Evolutionary conservation across 2,113 vertebrate genomes (phyloP).

Genomic region (Taxidea taxus): DNA sequence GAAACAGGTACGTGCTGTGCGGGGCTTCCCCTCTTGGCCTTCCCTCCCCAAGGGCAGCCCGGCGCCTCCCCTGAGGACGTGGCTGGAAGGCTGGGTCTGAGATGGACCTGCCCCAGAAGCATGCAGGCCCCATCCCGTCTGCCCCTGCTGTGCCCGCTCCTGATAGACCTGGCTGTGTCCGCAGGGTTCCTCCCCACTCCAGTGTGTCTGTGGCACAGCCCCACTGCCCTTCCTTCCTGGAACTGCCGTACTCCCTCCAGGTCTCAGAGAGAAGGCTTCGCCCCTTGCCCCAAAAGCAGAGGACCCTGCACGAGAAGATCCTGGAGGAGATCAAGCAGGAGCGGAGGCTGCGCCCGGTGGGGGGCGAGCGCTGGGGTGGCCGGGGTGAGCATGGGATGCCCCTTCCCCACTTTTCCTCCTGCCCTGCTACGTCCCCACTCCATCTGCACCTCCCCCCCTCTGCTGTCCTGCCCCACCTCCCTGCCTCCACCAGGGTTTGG

Average conservation of each 20-base stretch:
- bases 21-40: rapidly evolving
- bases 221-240: background rate
- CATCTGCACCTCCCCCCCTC: slow-evolving; percentile 36
- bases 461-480: background rate
- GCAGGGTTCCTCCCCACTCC: background rate
- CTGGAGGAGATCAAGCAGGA: slow-evolving; percentile 95
- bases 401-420: rapidly evolving
- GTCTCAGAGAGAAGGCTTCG: slow-evolving; percentile 90
- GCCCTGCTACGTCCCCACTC: rapidly evolving
- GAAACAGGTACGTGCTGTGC: slow-evolving; percentile 85
- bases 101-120: background rate
- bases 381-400: slow-evolving; percentile 80
- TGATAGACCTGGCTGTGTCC: background rate
- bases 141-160: background rate
- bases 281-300: slow-evolving; percentile 88
- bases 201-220: rapidly evolving
- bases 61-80: too few relatives aligned
- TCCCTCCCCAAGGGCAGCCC: background rate
- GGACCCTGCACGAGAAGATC: slow-evolving; percentile 91
- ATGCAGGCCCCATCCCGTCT: rapidly evolving
- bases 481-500: slow-evolving; percentile 84
- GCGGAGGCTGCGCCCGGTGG: slow-evolving; percentile 91
- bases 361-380: slow-evolving; percentile 56
- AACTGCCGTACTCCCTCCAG: slow-evolving; percentile 52
- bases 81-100: background rate